phyloP scores from a whole-genome alignment of 2,113 vertebrate genomes.

The Oophaga pumilio region DNA sequence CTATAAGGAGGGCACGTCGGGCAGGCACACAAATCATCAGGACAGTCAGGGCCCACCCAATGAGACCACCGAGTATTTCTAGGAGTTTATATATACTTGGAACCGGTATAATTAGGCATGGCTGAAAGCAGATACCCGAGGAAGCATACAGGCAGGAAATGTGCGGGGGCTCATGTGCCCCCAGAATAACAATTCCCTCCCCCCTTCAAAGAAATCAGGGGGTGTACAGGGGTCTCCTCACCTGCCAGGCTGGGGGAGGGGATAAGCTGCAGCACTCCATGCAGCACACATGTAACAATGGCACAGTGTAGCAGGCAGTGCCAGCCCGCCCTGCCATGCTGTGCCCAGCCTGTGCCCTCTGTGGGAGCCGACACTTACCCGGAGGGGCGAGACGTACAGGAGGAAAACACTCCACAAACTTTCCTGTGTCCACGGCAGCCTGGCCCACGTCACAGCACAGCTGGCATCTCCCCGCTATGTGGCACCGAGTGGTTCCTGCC shows the following conservation, averaged over 20 bases:
- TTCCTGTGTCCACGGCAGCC: background rate
- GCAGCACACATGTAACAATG: too few relatives aligned
- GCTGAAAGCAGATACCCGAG: conserved; percentile 5
- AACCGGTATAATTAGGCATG: conserved; percentile 9
- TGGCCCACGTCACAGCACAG: background rate
- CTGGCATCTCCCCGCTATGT: background rate
- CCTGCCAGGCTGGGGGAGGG: too few relatives aligned
- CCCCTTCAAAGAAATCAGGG: background rate
- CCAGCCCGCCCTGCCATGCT: too few relatives aligned
- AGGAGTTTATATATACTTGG: background rate
- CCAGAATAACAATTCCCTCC: too few relatives aligned
- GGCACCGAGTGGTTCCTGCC: too few relatives aligned
- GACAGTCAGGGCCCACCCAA: background rate
- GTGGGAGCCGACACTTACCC: background rate
- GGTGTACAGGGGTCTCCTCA: background rate
- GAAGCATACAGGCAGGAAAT: background rate
- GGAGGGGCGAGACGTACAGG: background rate
- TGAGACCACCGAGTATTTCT: background rate
- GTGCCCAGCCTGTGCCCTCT: too few relatives aligned
- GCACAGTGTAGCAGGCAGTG: too few relatives aligned
- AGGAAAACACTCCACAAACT: background rate
- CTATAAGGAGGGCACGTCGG: too few relatives aligned
- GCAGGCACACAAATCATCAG: too few relatives aligned
- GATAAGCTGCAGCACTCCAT: too few relatives aligned
- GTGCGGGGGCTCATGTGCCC: background rate